A percentile compares a stretch with the other conserved stretches of the same genome.
Evolutionary conservation across 2,113 vertebrate genomes (phyloP).

Genomic region (Pithys albifrons): DNA sequence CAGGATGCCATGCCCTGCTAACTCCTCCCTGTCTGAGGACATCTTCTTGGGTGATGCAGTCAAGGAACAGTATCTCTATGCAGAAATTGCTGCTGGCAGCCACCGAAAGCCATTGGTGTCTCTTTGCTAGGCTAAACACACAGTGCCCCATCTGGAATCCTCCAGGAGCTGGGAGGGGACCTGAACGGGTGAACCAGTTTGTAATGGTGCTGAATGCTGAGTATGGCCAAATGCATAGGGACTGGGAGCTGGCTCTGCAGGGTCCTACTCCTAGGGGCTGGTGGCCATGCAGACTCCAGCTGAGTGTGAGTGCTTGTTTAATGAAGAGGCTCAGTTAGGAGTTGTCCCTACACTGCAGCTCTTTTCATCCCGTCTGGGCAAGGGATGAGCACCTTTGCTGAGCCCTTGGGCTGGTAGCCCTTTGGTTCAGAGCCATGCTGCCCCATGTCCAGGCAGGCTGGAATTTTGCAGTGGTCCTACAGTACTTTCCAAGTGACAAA

Average conservation of each 20-base stretch:
- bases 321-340: neutral
- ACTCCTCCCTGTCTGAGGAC: neutral
- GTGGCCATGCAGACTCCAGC: neutral
- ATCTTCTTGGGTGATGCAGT: neutral
- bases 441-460: neutral
- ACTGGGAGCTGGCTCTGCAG: neutral
- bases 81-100: neutral
- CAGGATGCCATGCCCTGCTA: neutral
- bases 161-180: neutral
- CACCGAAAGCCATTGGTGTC: neutral
- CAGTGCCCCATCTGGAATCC: rapidly evolving
- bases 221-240: neutral
- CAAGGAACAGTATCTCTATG: neutral
- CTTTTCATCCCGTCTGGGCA: neutral
- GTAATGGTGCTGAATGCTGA: neutral
- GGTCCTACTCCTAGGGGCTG: neutral
- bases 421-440: neutral
- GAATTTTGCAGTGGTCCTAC: neutral
- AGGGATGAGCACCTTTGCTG: rapidly evolving
- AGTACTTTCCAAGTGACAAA: neutral
- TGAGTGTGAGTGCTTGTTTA: neutral
- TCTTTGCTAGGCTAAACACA: neutral
- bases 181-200: neutral
- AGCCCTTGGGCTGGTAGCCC: neutral
- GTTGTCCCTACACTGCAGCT: neutral